Percentiles rank a stretch among this genome's conserved stretches.
Conservation (phyloP, 1,140 invertebrate genomes). For the Zaprionus lachaisei region DNA sequence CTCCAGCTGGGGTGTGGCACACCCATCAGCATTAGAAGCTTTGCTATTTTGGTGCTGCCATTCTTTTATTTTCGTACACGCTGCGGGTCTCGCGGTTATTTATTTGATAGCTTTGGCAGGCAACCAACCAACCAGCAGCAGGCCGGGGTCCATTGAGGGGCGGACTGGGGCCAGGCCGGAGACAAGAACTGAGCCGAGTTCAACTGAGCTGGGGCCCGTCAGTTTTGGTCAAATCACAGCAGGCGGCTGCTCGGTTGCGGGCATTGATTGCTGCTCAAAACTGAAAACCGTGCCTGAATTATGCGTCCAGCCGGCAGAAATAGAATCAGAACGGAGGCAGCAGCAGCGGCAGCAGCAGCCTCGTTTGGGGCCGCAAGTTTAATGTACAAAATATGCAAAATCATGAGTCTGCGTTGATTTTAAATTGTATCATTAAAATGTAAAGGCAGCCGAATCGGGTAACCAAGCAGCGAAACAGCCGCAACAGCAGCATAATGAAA, state of each 20-base stretch:
- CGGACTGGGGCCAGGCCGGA: constrained; percentile 1
- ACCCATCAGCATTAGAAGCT: constrained; percentile 64
- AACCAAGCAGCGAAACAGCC: constrained; percentile 18
- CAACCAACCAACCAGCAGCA: constrained; percentile 47
- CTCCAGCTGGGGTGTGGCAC: constrained; percentile 46
- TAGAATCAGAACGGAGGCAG: constrained; percentile 39
- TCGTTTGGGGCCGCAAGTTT: constrained; percentile 57
- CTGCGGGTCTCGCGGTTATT: constrained; percentile 75
- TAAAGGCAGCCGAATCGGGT: constrained; percentile 41
- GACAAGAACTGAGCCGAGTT: not conserved
- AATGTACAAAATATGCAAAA: constrained; percentile 80
- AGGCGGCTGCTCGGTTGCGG: constrained; percentile 51
- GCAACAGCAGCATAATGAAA: constrained; percentile 63
- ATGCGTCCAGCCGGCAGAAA: constrained; percentile 57
- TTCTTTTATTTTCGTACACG: constrained; percentile 64
- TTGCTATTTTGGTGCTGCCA: constrained; percentile 36
- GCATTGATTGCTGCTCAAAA: constrained; percentile 76
- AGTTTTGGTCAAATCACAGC: constrained; percentile 81
- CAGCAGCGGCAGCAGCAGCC: constrained; percentile 13
- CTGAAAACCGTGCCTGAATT: constrained; percentile 66
- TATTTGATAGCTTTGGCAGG: constrained; percentile 78
- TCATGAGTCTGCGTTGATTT: constrained; percentile 83
- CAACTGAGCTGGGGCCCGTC: constrained; percentile 50
- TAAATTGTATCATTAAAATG: constrained; percentile 83
- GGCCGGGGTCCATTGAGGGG: not conserved